A percentile compares a stretch with the other conserved stretches of the same genome.
phyloP scores from a whole-genome alignment of 1,140 invertebrate species.

The Potamilus streckersoni region DNA sequence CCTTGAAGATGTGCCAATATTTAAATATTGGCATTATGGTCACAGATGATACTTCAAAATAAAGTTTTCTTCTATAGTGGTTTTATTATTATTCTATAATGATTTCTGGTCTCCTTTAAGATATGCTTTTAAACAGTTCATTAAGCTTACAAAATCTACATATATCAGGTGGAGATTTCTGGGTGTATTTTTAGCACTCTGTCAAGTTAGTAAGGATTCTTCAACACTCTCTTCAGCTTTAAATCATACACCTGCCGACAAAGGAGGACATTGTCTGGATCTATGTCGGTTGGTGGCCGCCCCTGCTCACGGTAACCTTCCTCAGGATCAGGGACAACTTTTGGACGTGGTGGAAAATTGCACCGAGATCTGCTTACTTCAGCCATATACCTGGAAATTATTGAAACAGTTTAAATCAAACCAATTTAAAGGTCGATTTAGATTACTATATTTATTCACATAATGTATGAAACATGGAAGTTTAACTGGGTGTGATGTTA shows the following conservation, averaged over 20 bases:
- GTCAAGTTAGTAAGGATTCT: constrained; percentile 65
- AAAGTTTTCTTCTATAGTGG: too few species aligned
- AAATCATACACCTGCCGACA: constrained; percentile 96
- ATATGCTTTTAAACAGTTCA: too few species aligned
- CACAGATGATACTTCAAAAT: too few species aligned
- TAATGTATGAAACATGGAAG: neutral
- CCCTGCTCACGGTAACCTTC: constrained; percentile 70
- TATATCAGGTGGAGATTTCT: too few species aligned
- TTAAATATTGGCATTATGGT: too few species aligned
- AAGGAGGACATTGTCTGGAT: constrained; percentile 90
- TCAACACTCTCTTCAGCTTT: constrained; percentile 76
- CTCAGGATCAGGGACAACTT: constrained; percentile 73
- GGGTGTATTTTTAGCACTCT: too few species aligned
- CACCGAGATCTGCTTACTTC: constrained; percentile 72
- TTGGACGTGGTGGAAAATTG: constrained; percentile 71
- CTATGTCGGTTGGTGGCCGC: constrained; percentile 80
- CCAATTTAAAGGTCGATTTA: neutral
- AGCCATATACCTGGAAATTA: constrained; percentile 42
- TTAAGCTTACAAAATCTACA: too few species aligned
- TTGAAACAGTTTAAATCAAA: constrained; percentile 1
- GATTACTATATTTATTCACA: neutral
- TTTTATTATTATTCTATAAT: too few species aligned
- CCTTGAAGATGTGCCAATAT: too few species aligned
- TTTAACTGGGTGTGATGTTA: neutral
- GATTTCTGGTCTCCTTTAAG: too few species aligned